Percentiles rank a stretch among this genome's conserved stretches.
Evolutionary conservation across 2,888 invertebrate genomes (phyloP).

Genomic region (Elysia crispata): DNA sequence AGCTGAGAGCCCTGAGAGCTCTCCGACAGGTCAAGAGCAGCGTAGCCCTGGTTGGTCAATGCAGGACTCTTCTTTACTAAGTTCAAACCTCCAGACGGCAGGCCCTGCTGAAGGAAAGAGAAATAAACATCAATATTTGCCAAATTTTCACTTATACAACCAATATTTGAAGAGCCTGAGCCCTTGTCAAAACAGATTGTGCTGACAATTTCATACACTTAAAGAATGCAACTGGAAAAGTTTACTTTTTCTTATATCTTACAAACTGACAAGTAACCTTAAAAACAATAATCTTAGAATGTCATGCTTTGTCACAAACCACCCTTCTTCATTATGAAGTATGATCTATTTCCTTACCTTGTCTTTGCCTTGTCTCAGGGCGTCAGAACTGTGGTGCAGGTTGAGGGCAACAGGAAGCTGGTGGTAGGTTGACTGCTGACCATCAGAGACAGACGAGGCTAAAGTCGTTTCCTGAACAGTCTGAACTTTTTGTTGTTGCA

Average conservation of each 20-base stretch:
- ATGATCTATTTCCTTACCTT: too few species aligned
- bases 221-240: too few species aligned
- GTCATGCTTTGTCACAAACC: too few species aligned
- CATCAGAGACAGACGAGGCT: slow-evolving; percentile 20
- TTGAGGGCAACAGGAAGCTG: not conserved
- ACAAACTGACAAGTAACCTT: too few species aligned
- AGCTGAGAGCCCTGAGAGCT: not conserved
- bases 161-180: too few species aligned
- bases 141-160: too few species aligned
- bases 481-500: slow-evolving; percentile 75
- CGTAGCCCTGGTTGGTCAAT: not conserved
- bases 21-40: not conserved
- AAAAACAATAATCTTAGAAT: too few species aligned
- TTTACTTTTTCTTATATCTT: too few species aligned
- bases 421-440: not conserved
- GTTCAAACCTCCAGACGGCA: not conserved
- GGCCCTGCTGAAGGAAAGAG: not conserved
- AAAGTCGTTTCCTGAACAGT: not conserved
- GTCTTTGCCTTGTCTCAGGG: not conserved
- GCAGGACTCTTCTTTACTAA: not conserved
- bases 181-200: too few species aligned
- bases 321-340: too few species aligned
- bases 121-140: too few species aligned
- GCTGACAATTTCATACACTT: too few species aligned
- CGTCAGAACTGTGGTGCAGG: not conserved